phyloP scores from a whole-genome alignment of 2,797 vertebrate genomes.

The Gymnoscopelus microlampas region DNA sequence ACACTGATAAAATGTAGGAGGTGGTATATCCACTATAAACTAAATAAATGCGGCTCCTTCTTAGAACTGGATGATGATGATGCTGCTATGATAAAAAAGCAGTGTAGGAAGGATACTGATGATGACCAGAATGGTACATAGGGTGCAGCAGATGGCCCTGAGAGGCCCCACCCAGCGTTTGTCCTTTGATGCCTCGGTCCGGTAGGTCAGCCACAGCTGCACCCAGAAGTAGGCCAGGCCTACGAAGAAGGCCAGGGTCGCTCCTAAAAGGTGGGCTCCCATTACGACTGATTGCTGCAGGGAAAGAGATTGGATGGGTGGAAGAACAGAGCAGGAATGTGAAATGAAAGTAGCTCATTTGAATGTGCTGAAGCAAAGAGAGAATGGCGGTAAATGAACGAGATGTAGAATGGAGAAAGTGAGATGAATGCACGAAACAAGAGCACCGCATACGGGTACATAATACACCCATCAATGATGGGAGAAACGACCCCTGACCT shows the following conservation, averaged over 20 bases:
- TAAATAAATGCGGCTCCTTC: too few species aligned
- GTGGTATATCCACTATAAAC: too few species aligned
- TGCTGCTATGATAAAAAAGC: background rate
- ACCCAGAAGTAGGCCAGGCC: constrained; percentile 85
- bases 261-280: constrained; percentile 76
- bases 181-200: constrained; percentile 61
- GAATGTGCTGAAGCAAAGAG: background rate
- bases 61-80: too few species aligned
- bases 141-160: constrained; percentile 67
- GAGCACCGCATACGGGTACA: too few species aligned
- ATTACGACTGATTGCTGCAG: constrained; percentile 74
- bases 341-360: too few species aligned
- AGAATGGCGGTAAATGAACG: background rate
- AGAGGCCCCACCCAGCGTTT: constrained; percentile 65
- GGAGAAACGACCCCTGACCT: too few species aligned
- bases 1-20: too few species aligned
- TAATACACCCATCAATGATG: too few species aligned
- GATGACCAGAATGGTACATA: constrained; percentile 67
- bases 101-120: constrained; percentile 81
- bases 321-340: background rate
- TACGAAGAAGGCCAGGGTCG: constrained; percentile 80
- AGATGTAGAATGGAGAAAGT: too few species aligned
- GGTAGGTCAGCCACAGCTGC: constrained; percentile 78
- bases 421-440: too few species aligned
- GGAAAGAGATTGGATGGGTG: background rate